phyloP scores from a whole-genome alignment of 2,797 vertebrate species.

The Lindbergichthys nudifrons region DNA sequence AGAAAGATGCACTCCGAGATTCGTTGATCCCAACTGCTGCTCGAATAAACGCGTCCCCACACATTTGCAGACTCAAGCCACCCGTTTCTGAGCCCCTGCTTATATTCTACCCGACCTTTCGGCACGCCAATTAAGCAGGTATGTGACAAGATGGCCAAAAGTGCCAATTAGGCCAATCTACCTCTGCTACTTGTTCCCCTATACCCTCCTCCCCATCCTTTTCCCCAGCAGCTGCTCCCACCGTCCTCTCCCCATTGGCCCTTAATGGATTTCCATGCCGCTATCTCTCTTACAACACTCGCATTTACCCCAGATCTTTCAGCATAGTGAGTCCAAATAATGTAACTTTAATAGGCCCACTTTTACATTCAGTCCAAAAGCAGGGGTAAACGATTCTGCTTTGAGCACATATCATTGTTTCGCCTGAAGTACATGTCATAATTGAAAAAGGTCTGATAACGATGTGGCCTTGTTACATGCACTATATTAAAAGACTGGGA shows the following conservation, averaged over 20 bases:
- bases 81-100: conserved; percentile 41
- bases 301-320: conserved; percentile 57
- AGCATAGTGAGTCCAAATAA: conserved; percentile 65
- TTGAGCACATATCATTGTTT: conserved; percentile 74
- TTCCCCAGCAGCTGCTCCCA: conserved; percentile 47
- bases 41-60: conserved; percentile 35
- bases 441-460: conserved; percentile 79
- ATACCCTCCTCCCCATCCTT: conserved; percentile 33
- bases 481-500: conserved; percentile 64
- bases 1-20: conserved; percentile 47
- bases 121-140: conserved; percentile 80
- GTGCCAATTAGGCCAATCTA: conserved; percentile 82
- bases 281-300: conserved; percentile 49
- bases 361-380: conserved; percentile 69
- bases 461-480: conserved; percentile 67
- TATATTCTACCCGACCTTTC: conserved; percentile 59
- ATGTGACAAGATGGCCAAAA: conserved; percentile 81
- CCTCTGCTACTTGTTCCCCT: conserved; percentile 53
- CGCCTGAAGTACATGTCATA: conserved; percentile 73
- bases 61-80: conserved; percentile 39
- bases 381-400: conserved; percentile 47
- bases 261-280: conserved; percentile 73
- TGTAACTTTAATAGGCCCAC: conserved; percentile 70
- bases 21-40: conserved; percentile 1
- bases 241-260: conserved; percentile 43